phyloP scores from a whole-genome alignment of 2,888 invertebrate species.

The Nipponacmea schrenckii region DNA sequence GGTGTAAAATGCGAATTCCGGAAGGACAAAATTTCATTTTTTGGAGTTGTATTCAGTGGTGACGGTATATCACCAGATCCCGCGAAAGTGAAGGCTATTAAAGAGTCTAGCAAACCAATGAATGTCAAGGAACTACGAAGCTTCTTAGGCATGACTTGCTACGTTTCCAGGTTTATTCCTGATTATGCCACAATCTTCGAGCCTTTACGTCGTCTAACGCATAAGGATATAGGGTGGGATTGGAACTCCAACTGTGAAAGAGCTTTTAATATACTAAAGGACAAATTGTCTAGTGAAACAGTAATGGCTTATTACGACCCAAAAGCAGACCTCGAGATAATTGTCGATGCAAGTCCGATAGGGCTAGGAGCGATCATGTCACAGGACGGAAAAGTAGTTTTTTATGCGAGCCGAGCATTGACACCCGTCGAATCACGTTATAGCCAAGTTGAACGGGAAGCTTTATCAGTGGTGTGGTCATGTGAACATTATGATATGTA shows the following conservation, averaged over 20 bases:
- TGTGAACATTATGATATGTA: constrained; percentile 45
- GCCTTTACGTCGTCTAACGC: constrained; percentile 39
- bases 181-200: constrained; percentile 33
- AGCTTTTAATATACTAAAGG: constrained; percentile 33
- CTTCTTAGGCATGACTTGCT: constrained; percentile 42
- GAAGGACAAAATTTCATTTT: constrained; percentile 23
- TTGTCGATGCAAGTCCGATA: constrained; percentile 39
- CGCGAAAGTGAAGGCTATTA: constrained; percentile 35
- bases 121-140: constrained; percentile 37
- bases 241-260: constrained; percentile 33
- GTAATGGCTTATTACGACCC: constrained; percentile 36
- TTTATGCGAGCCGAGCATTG: constrained; percentile 33
- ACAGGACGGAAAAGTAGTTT: constrained; percentile 29
- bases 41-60: constrained; percentile 20
- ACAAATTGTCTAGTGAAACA: constrained; percentile 27
- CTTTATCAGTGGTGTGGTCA: constrained; percentile 40
- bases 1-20: constrained; percentile 25
- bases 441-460: constrained; percentile 40
- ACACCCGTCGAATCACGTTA: constrained; percentile 34
- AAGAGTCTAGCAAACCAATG: constrained; percentile 28
- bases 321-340: constrained; percentile 26
- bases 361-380: constrained; percentile 37
- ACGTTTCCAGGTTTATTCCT: constrained; percentile 39
- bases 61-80: constrained; percentile 25
- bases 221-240: constrained; percentile 30